phyloP scores from a whole-genome alignment of 2,888 invertebrate genomes.

The Heliconius sara region DNA sequence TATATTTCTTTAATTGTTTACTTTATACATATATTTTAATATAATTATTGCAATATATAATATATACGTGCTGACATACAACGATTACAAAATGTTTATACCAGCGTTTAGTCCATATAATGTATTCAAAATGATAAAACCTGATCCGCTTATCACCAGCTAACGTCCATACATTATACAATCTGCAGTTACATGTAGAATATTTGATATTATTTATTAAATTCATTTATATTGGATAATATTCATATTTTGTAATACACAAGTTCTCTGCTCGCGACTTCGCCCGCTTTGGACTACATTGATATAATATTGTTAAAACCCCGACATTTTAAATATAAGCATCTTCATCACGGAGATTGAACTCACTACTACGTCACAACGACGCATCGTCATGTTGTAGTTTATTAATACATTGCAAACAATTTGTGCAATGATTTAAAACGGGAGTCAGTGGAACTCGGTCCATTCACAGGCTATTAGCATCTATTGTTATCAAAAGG shows the following conservation, averaged over 20 bases:
- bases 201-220: background rate
- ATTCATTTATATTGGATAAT: background rate
- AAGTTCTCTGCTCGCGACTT: background rate
- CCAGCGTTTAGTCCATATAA: conserved; percentile 1
- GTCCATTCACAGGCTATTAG: conserved; percentile 24
- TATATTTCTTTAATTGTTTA: too few relatives aligned
- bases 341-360: background rate
- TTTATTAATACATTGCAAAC: conserved; percentile 6
- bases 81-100: background rate
- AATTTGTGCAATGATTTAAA: conserved; percentile 2
- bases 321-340: too few relatives aligned
- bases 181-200: conserved; percentile 6
- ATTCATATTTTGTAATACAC: background rate
- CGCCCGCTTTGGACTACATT: background rate
- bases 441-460: conserved; percentile 4
- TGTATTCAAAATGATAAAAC: conserved; percentile 26
- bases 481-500: conserved; percentile 31
- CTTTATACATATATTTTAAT: too few relatives aligned
- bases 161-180: background rate
- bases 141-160: conserved; percentile 16
- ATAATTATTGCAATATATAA: background rate
- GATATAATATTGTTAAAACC: too few relatives aligned
- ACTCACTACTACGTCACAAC: background rate
- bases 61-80: background rate
- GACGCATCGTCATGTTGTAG: background rate